Evolutionary conservation across 2,888 invertebrate species (phyloP).

Genomic region (Laspeyria flexula): DNA sequence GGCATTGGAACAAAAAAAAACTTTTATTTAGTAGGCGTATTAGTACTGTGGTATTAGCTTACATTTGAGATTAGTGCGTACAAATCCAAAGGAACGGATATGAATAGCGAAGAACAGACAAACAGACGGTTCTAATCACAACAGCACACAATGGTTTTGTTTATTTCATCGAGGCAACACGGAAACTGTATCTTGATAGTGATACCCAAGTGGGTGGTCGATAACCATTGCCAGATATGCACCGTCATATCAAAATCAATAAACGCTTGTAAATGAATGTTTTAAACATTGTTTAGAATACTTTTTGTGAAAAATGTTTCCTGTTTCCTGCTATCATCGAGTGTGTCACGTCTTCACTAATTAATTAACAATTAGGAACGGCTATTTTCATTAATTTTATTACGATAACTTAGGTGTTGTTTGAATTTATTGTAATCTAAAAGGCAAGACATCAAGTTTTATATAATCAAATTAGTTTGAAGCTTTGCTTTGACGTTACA

Average conservation of each 20-base stretch:
- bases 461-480: no score
- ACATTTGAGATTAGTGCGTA: conserved; percentile 43
- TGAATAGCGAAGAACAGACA: conserved; percentile 67
- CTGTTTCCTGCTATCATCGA: neutral
- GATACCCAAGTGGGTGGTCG: conserved; percentile 77
- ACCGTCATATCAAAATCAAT: conserved; percentile 22
- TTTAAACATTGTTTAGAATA: neutral
- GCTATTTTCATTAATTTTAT: no score
- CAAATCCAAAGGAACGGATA: conserved; percentile 63
- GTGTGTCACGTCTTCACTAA: neutral
- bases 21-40: conserved; percentile 8
- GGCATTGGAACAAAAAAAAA: neutral
- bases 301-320: neutral
- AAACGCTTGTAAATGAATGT: conserved; percentile 6
- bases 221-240: conserved; percentile 23
- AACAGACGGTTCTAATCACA: conserved; percentile 79
- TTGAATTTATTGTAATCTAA: no score
- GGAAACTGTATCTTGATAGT: conserved; percentile 66
- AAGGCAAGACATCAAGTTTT: no score
- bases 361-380: neutral
- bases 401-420: no score
- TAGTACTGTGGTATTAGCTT: no score
- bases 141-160: conserved; percentile 80
- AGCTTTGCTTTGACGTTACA: no score
- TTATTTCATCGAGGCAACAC: conserved; percentile 74